phyloP scores from a whole-genome alignment of 2,888 invertebrate genomes.

The Ormyrus rosae region DNA sequence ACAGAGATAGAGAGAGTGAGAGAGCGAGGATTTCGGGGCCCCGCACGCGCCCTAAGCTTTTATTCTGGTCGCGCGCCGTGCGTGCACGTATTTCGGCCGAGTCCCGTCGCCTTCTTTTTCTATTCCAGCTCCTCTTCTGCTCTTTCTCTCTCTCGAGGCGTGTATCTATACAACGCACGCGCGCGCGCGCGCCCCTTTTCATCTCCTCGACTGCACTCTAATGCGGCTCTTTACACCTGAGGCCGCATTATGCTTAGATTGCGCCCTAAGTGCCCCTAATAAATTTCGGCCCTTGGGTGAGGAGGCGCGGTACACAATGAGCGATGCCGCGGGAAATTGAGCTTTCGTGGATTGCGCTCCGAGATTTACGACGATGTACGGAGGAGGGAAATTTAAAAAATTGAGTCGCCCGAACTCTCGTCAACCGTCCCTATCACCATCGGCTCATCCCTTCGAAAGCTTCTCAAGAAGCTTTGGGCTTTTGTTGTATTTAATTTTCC shows the following conservation, averaged over 20 bases:
- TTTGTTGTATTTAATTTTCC: constrained; percentile 53
- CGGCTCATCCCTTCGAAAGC: no score
- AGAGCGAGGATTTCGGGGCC: constrained; percentile 4
- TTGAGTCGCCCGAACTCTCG: no score
- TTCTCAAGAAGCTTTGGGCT: background rate
- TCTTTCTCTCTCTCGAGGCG: no score
- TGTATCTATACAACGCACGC: background rate
- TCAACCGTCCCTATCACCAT: no score
- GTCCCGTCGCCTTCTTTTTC: background rate
- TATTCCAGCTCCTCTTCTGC: constrained; percentile 32
- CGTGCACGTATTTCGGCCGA: background rate
- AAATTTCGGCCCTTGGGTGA: constrained; percentile 19
- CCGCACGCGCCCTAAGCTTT: background rate
- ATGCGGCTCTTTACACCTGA: constrained; percentile 52
- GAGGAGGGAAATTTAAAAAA: no score
- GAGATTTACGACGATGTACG: no score
- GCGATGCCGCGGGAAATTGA: no score
- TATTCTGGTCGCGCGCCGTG: constrained; percentile 21
- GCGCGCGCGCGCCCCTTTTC: constrained; percentile 26
- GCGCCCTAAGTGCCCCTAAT: constrained; percentile 46
- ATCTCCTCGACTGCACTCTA: constrained; percentile 49
- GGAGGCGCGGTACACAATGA: no score
- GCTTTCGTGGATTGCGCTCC: no score
- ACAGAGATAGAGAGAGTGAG: background rate
- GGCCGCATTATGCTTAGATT: constrained; percentile 46